These are phyloP conservation scores for Halotydeus destructor DNA, from an alignment of 1,140 invertebrate species.

Conservation along the genomic window DNA sequence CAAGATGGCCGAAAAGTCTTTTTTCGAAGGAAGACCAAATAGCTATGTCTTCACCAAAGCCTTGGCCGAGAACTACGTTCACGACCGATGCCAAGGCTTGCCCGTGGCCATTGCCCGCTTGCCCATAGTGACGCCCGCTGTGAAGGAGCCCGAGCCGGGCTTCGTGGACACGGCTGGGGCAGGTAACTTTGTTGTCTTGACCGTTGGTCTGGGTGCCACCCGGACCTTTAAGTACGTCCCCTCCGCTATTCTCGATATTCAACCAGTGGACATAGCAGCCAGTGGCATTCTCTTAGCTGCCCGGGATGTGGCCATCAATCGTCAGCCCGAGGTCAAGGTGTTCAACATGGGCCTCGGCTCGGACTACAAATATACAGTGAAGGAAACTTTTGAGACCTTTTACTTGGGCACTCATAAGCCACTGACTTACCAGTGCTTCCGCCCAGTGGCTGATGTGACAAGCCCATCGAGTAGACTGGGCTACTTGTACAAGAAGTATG, in stretches of 20 bases:
- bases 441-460: no score
- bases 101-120: slow-evolving; percentile 59
- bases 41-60: slow-evolving; percentile 66
- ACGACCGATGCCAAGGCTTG: slow-evolving; percentile 75
- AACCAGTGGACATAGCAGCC: background rate
- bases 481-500: no score
- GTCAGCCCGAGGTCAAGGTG: no score
- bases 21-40: slow-evolving; percentile 44
- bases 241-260: background rate
- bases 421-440: no score
- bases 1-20: no score
- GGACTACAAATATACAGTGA: no score
- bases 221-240: background rate
- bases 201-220: background rate
- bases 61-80: slow-evolving; percentile 50
- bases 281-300: background rate
- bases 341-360: no score
- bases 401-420: no score
- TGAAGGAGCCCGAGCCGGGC: slow-evolving; percentile 27
- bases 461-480: no score
- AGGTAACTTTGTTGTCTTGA: no score
- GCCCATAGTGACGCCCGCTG: slow-evolving; percentile 52
- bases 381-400: no score
- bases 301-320: background rate
- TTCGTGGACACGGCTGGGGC: slow-evolving; percentile 62